Conservation (phyloP, 2,113 vertebrate species). For the Labeo rohita region DNA sequence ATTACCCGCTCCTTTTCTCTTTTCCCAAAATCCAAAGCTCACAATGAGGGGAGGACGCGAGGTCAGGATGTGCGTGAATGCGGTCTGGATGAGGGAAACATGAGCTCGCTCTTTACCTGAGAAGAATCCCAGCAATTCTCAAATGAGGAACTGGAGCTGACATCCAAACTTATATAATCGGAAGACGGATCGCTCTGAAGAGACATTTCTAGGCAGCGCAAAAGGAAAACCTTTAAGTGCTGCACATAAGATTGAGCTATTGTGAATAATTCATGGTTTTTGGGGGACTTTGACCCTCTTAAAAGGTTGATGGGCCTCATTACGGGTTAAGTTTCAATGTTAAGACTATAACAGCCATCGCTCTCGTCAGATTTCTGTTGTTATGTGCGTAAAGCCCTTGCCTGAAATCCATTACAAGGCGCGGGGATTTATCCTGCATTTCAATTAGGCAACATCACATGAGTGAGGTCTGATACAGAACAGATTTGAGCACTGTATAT, state of each 20-base stretch:
- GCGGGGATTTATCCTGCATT: not conserved
- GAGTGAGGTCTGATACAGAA: not conserved
- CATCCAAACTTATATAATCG: not conserved
- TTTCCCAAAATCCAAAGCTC: slow-evolving; percentile 34
- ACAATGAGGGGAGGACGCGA: slow-evolving; percentile 13
- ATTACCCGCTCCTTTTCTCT: slow-evolving; percentile 11
- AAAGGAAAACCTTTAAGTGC: slow-evolving; percentile 13
- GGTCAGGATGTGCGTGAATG: slow-evolving; percentile 19
- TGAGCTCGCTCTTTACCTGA: slow-evolving; percentile 29
- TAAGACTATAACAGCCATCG: not conserved
- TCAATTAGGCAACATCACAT: not conserved
- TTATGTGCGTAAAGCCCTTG: slow-evolving; percentile 2
- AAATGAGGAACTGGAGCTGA: slow-evolving; percentile 31
- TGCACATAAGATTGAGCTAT: slow-evolving; percentile 10
- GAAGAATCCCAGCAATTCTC: slow-evolving; percentile 43
- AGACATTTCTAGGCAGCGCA: slow-evolving; percentile 26
- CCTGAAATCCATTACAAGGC: slow-evolving; percentile 1
- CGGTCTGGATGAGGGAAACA: slow-evolving; percentile 27
- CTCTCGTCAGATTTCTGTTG: not conserved
- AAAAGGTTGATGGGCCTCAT: slow-evolving; percentile 1
- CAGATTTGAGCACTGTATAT: not conserved
- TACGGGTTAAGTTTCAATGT: slow-evolving; percentile 4
- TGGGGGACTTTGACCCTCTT: slow-evolving; percentile 13
- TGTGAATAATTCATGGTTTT: slow-evolving; percentile 2
- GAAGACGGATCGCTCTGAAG: not conserved